These are phyloP conservation scores for Cheilosia pagana DNA, from an alignment of 2,888 invertebrate species.

Conservation along the genomic window DNA sequence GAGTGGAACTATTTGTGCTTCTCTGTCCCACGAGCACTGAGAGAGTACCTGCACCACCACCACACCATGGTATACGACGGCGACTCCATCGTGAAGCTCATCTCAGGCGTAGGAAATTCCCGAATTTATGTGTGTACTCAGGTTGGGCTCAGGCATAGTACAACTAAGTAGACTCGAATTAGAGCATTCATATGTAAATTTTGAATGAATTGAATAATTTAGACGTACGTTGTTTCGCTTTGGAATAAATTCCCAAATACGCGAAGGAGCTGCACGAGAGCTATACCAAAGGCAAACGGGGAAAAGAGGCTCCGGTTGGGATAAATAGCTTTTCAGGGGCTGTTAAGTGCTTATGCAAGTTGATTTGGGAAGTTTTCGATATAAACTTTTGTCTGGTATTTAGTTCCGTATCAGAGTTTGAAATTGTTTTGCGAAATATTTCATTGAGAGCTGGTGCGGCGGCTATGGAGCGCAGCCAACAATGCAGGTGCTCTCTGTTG, in stretches of 20 bases:
- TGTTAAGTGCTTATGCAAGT: constrained; percentile 60
- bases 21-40: constrained; percentile 12
- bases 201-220: constrained; percentile 70
- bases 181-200: constrained; percentile 74
- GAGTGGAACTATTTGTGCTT: constrained; percentile 23
- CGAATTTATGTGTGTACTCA: constrained; percentile 56
- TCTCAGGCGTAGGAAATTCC: constrained; percentile 69
- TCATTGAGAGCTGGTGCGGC: neutral
- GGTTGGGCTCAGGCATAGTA: constrained; percentile 15
- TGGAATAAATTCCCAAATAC: constrained; percentile 47
- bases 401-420: constrained; percentile 54
- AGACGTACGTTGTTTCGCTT: constrained; percentile 63
- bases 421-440: constrained; percentile 53
- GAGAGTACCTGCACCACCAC: neutral
- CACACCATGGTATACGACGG: constrained; percentile 1
- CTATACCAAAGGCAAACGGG: neutral
- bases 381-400: constrained; percentile 68
- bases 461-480: constrained; percentile 14
- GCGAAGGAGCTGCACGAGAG: neutral
- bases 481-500: constrained; percentile 40
- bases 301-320: neutral
- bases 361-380: constrained; percentile 63
- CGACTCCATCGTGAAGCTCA: constrained; percentile 30
- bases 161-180: constrained; percentile 51
- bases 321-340: constrained; percentile 47